Base-by-base conservation (phyloP, 2,888 invertebrate species). In the Trissoscelio sp. region DNA sequence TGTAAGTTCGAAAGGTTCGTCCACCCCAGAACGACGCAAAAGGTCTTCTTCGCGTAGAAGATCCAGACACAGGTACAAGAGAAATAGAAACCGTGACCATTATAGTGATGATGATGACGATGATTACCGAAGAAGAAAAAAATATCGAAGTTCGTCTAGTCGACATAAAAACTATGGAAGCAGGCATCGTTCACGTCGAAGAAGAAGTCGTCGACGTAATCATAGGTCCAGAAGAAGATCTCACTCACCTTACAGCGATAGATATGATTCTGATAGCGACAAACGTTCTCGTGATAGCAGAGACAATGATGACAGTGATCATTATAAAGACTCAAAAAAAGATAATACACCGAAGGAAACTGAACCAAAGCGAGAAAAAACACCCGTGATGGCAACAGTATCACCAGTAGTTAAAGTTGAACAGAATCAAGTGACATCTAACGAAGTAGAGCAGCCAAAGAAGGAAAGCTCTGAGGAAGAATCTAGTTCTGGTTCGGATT, bases 51-150 rank as follows among this genome's bases (percentile, higher is more conserved):
- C 75, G 1, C 53, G 83, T 7, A 46, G 74, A 12, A 53, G 74
- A 51, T 85, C 85, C 11, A 58, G 75, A 12, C 81, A 80, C 20
- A 53, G 78, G 24, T 79, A 79, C 31, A 79, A 83, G 42, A 80
- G 85, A 2, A 83, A 82, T 44, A 80, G 81, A 0, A 42, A 79
- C n/a, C 48, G 51, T 28, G 67, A 69, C 11, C 57, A 80, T 20
- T 55, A 67, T 42, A 66, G 75, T 60, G 83, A 81, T 12, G 81
- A 82, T 24, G 81, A 79, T n/a, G 81, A 84, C 20, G 79, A 82
- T 4, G 53, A 67, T 16, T 53, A 75, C 24, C 46, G 62, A 0
- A 66, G 82, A 67, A 67, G 67, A 20, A 58, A 82, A 14, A 74
- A 62, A 14, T 64, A 37, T 14, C 24, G 77, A n/a, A 82, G 80